phyloP scores from a whole-genome alignment of 2,113 vertebrate species.

The Aviceda subcristata region DNA sequence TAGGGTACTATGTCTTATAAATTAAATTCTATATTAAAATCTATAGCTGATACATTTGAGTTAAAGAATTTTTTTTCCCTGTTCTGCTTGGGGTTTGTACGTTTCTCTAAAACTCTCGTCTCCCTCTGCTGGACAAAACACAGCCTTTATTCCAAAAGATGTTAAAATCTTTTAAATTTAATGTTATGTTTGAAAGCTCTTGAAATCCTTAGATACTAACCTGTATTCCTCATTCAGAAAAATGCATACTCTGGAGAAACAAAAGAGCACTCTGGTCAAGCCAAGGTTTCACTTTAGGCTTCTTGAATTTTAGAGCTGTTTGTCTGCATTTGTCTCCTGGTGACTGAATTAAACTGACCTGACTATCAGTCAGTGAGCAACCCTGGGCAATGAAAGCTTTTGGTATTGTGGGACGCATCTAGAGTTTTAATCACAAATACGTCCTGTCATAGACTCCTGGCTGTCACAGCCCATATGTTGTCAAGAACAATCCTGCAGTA shows the following conservation, averaged over 20 bases:
- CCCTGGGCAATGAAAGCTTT: not conserved
- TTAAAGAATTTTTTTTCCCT: not conserved
- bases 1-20: not conserved
- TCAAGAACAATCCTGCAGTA: not conserved
- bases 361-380: not conserved
- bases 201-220: not conserved
- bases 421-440: not conserved
- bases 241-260: not conserved
- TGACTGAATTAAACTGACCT: not conserved
- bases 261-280: not conserved
- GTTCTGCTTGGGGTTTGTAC: not conserved
- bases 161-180: not conserved
- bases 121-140: constrained; percentile 37
- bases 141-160: not conserved
- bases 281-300: not conserved
- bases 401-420: not conserved
- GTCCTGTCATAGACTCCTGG: not conserved
- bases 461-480: not conserved
- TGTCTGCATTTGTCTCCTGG: not conserved
- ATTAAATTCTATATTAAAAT: not conserved
- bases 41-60: not conserved
- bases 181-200: not conserved
- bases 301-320: not conserved
- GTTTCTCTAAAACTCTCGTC: not conserved
- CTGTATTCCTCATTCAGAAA: not conserved